Percentiles rank a stretch among this genome's conserved stretches.
Conservation (phyloP, 2,888 invertebrate species). For the Leptinotarsa tumamoca region DNA sequence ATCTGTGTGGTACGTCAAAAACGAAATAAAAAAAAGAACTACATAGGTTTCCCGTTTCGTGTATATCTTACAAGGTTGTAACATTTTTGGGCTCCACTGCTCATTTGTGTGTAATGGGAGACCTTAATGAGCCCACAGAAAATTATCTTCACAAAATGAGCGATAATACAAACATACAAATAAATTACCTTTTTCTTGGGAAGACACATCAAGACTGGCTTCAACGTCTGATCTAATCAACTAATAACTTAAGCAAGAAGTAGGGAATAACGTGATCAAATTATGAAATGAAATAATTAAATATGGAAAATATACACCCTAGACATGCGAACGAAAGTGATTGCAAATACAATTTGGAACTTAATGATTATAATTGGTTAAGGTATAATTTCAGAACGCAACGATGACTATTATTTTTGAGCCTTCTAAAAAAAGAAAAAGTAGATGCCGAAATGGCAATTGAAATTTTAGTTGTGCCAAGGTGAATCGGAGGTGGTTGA, state of each 20-base stretch:
- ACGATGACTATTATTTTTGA: neutral
- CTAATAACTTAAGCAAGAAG: neutral
- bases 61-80: too few relatives aligned
- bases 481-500: too few relatives aligned
- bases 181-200: neutral
- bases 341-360: constrained; percentile 10
- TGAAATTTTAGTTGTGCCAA: too few relatives aligned
- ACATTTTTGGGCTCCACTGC: too few relatives aligned
- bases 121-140: too few relatives aligned
- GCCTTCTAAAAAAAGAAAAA: too few relatives aligned
- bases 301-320: constrained; percentile 4
- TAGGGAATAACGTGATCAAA: neutral
- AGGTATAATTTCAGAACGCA: neutral
- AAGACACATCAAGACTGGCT: neutral
- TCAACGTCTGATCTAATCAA: neutral
- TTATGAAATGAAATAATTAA: constrained; percentile 7
- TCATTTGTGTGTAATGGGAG: too few relatives aligned
- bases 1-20: too few relatives aligned
- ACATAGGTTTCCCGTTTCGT: too few relatives aligned
- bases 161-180: neutral
- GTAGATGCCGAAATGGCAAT: too few relatives aligned
- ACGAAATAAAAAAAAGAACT: too few relatives aligned
- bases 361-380: neutral
- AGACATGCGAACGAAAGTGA: constrained; percentile 17
- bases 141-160: neutral